Evolutionary conservation across 2,797 vertebrate species (phyloP), one percentile per base, ranked within the genome.

Genomic region (Acanthurus leucopareius): DNA sequence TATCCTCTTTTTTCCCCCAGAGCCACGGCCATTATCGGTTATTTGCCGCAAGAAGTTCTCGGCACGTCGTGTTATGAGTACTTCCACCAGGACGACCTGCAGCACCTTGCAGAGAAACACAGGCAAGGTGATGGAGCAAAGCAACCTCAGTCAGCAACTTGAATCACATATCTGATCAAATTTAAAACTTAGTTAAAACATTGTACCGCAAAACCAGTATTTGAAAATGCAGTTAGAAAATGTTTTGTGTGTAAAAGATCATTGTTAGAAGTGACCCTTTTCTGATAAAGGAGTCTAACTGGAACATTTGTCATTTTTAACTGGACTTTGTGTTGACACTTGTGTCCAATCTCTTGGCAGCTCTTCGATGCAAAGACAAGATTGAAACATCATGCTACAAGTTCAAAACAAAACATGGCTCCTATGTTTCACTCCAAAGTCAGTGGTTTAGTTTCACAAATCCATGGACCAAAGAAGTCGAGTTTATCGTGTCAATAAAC

Each of bases 391-490:
- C 96, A 76, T 96, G 96, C 93, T 99, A 99, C 94, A 97, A 96
- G 89, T 99, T 99, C 92, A 98, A 98, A 93, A 96, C 98, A 62
- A 99, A 98, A 95, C 95, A 97, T 35, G 98, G 98, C 69, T 97
- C 97, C 89, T 98, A 98, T 72, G 95, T 99, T 92, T 97, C 95
- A 0, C 94, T 99, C 88, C 94, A 97, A 89, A 99, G 98, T 94
- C 97, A 97, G 90, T 99, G 97, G 98, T 98, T 97, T 95, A 97
- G 96, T 94, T 99, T 99, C 95, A 98, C 97, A 94, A 99, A 99
- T 91, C 98, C 98, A 38, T 99, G 98, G 98, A 99, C 98, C 96
- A 99, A 99, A 96, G 98, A 99, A 94, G 97, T 98, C 19, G 98
- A 99, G 90, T 99, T 99, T 83, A 98, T 99, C 19, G 97, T 99